Base-by-base conservation (phyloP, 2,797 vertebrate genomes). In the Rhynchonycteris naso region DNA sequence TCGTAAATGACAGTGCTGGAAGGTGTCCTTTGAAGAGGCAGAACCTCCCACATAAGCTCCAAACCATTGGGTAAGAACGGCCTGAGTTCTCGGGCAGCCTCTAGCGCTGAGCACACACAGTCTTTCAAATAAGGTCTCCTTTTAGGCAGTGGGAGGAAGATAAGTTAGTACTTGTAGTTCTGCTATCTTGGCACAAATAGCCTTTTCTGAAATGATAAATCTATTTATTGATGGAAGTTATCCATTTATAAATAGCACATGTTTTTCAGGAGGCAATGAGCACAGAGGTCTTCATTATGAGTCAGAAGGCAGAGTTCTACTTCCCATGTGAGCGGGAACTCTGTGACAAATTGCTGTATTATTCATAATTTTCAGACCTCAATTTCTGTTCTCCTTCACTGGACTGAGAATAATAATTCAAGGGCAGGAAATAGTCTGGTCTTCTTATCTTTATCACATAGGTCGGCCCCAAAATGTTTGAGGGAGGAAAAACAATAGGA, bases 341-440 rank as follows among this genome's bases (percentile, higher is more conserved):
- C 63, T 69, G 54, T 3, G 14, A 75, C 28, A 69, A 22, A 58
- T 50, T 69, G 26, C 54, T 87, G 66, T 52, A 63, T 22, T 79
- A 38, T 69, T 81, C n/a, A 72, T 18, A 82, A 72, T 66, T 90
- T 80, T 74, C 74, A 54, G 58, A 52, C 35, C 69, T 58, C 35
- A 3, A 58, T 69, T 88, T 88, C 74, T 71, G 75, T 86, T 86
- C 75, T 78, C 52, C 71, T 81, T 71, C 66, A 50, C 47, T 33
- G 21, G 52, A 26, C 12, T n/a, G 26, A 85, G 63, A 72, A 76
- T 66, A 71, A 63, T 82, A 66, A 68, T 78, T 63, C 1, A 1
- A 90, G 63, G 38, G 58, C 24, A 72, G 75, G 26, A 58, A 92
- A 63, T 33, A 3, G 90, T 90, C 86, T 35, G 4, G 26, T 74